Conservation (phyloP, 2,113 vertebrate species). For the Stegostoma tigrinum region DNA sequence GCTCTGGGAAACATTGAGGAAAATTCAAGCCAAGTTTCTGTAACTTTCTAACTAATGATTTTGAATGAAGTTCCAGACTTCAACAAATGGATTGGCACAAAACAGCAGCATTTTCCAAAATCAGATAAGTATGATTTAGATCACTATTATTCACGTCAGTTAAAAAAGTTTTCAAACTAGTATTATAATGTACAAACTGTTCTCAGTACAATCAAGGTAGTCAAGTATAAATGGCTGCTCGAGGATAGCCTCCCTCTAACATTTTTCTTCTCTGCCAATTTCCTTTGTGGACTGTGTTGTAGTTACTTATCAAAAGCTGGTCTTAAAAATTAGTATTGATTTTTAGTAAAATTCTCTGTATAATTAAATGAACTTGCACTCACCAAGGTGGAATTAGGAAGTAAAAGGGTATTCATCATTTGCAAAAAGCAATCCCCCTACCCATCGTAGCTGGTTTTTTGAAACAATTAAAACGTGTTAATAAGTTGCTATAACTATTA, state of each 20-base stretch:
- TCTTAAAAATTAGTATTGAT: background rate
- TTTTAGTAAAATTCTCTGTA: background rate
- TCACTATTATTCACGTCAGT: background rate
- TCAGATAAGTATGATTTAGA: background rate
- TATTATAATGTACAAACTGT: background rate
- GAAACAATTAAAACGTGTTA: background rate
- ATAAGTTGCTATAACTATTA: background rate
- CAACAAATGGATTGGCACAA: background rate
- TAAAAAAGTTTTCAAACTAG: background rate
- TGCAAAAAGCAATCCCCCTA: background rate
- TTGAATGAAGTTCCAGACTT: slow-evolving; percentile 25
- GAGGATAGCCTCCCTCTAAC: background rate
- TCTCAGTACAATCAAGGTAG: background rate
- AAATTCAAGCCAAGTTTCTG: background rate
- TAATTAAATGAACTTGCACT: background rate
- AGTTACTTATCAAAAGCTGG: background rate
- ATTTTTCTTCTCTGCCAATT: background rate
- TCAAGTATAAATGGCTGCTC: background rate
- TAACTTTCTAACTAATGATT: slow-evolving; percentile 37
- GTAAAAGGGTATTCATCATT: background rate
- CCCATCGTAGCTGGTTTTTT: background rate
- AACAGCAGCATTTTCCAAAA: background rate
- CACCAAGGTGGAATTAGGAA: background rate
- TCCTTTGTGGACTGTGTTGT: background rate
- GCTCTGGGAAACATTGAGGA: background rate